Percentiles rank a stretch among this genome's conserved stretches.
These are phyloP conservation scores for Pedicia rivosa DNA, from an alignment of 2,888 invertebrate genomes.

Conservation along the genomic window DNA sequence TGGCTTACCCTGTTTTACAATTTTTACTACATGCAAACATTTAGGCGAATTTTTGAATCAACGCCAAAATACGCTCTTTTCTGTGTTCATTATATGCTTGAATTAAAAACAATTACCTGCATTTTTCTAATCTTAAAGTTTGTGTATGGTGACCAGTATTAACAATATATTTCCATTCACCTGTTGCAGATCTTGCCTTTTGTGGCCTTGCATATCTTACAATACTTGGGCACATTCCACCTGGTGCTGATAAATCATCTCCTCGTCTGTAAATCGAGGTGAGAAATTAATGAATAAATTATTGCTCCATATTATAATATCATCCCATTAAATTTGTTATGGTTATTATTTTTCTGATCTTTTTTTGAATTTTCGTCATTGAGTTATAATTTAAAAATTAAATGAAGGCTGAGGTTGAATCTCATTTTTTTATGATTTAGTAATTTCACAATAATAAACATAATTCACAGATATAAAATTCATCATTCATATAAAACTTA, in stretches of 20 bases:
- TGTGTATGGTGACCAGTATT: slow-evolving; percentile 75
- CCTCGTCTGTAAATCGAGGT: slow-evolving; percentile 38
- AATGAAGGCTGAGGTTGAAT: too few relatives aligned
- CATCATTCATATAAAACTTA: too few relatives aligned
- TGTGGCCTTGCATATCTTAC: slow-evolving; percentile 68
- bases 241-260: slow-evolving; percentile 44
- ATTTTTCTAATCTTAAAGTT: slow-evolving; percentile 65
- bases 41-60: not conserved
- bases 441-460: too few relatives aligned
- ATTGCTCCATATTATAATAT: too few relatives aligned
- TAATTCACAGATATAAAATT: too few relatives aligned
- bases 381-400: too few relatives aligned
- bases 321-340: too few relatives aligned
- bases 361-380: too few relatives aligned
- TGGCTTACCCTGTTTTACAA: too few relatives aligned
- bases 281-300: slow-evolving; percentile 1
- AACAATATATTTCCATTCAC: slow-evolving; percentile 74
- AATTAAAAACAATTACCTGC: slow-evolving; percentile 35
- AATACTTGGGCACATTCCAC: slow-evolving; percentile 63
- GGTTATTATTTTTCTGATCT: not conserved
- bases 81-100: slow-evolving; percentile 4
- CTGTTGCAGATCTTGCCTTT: slow-evolving; percentile 61
- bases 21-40: not conserved
- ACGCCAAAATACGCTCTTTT: slow-evolving; percentile 1
- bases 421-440: too few relatives aligned